Base-by-base conservation (phyloP, 2,113 vertebrate genomes). In the Prinia subflava region DNA sequence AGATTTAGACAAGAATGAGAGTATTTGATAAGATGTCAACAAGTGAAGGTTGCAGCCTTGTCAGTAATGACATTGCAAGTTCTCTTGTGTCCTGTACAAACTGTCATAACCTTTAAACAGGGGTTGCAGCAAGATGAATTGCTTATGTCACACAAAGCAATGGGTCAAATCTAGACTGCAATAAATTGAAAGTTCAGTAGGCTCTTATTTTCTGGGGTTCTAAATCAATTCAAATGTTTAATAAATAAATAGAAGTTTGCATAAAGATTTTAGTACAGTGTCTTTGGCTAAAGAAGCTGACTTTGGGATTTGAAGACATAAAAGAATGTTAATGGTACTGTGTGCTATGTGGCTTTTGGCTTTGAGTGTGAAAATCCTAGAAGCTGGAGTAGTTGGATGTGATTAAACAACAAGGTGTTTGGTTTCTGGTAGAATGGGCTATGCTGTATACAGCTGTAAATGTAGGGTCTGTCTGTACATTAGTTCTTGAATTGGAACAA, bases 1-100 rank as follows among this genome's bases (percentile, higher is more conserved):
- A 91, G 90, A 95, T 74, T 90, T 91, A 77, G 80, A 83, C 55
- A 95, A 87, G 84, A 94, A 87, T 77, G 67, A 80, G 60, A 49
- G 31, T 91, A 76, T 73, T 76, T 84, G 67, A 73, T 82, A 91
- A 92, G 69, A 89, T 59, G 74, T 73, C 91, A 95, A 80, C 82
- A 92, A 74, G 84, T 55, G 84, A 94, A 91, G 84, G 78, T 85
- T 95, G 93, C 71, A 91, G 70, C 84, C 57, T 55, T 92, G 84
- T 95, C 85, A 90, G 27, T 44, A 67, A 74, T 88, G 78, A 88
- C 85, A 81, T 73, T 86, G 49, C 55, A 77, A 88, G 78, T 83
- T 82, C 59, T 83, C 68, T 53, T 2, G 0, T 74, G 81, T 62
- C 27, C 82, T 91, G 33, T 69, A 55, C 81, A 94, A 83, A 85